Conservation (phyloP, 2,888 invertebrate species). For the Lacanobia wlatinum region DNA sequence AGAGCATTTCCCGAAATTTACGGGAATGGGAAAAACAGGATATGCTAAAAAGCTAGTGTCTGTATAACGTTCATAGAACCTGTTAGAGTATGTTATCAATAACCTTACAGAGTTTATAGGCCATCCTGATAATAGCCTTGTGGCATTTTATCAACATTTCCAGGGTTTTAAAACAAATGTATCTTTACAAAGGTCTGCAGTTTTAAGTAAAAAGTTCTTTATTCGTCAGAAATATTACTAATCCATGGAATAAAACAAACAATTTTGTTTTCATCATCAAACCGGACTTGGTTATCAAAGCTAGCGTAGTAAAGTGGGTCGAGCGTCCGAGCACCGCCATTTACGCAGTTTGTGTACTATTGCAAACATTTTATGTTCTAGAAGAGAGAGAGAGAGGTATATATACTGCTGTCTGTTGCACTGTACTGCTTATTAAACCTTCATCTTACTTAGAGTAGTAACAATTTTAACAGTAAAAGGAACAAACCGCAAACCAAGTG, state of each 20-base stretch:
- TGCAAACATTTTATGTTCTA: conserved; percentile 42
- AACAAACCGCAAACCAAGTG: conserved; percentile 14
- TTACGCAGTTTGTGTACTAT: conserved; percentile 60
- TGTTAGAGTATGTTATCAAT: background rate
- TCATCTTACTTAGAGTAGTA: conserved; percentile 3
- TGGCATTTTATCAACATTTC: background rate
- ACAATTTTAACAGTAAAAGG: conserved; percentile 32
- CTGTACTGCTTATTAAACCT: conserved; percentile 18
- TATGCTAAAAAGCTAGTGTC: too few relatives aligned
- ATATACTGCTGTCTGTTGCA: conserved; percentile 30
- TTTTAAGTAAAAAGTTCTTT: conserved; percentile 10
- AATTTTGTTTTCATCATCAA: conserved; percentile 60
- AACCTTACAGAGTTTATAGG: conserved; percentile 1
- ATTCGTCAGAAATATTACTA: conserved; percentile 11
- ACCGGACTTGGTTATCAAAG: conserved; percentile 64
- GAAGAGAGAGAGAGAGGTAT: conserved; percentile 27
- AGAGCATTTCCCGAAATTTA: too few relatives aligned
- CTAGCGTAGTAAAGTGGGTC: conserved; percentile 67
- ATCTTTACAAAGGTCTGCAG: background rate
- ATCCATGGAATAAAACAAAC: conserved; percentile 46
- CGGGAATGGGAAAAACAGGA: too few relatives aligned
- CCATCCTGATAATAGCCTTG: background rate
- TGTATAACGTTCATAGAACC: background rate
- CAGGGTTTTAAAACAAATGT: background rate
- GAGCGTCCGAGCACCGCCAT: conserved; percentile 63